A percentile compares a stretch with the other conserved stretches of the same genome.
Evolutionary conservation across 2,888 invertebrate genomes (phyloP).

Genomic region (Clitarchus hookeri): DNA sequence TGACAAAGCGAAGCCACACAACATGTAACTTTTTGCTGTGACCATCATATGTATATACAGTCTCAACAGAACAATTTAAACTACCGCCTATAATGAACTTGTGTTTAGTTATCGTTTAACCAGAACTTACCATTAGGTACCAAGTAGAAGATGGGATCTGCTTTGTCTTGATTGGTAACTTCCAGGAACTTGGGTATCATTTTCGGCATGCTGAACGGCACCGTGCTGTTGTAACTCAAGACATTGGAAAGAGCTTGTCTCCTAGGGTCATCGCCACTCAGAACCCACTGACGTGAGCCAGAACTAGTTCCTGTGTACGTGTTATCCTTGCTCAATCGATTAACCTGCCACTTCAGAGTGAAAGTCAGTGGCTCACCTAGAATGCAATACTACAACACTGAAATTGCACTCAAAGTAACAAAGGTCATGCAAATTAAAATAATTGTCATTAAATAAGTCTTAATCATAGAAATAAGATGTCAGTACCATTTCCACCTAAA

Average conservation of each 20-base stretch:
- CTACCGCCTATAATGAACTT: too few relatives aligned
- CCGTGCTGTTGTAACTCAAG: background rate
- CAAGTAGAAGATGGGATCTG: background rate
- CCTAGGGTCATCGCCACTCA: background rate
- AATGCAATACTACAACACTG: background rate
- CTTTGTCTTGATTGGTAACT: background rate
- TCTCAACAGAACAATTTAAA: too few relatives aligned
- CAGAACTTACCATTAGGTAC: background rate
- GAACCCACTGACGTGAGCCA: background rate
- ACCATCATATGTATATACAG: too few relatives aligned
- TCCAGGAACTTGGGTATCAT: constrained; percentile 7
- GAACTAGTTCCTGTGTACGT: background rate
- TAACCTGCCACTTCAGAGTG: background rate
- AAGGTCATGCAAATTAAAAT: too few relatives aligned
- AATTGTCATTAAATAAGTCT: too few relatives aligned
- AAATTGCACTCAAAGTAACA: too few relatives aligned
- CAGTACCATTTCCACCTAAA: too few relatives aligned
- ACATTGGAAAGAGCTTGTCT: background rate
- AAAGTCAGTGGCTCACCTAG: background rate
- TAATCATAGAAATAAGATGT: too few relatives aligned
- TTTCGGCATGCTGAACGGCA: background rate
- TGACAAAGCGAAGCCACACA: too few relatives aligned
- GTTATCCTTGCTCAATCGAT: background rate
- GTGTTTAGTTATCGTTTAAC: background rate
- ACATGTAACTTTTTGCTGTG: too few relatives aligned